Base-by-base conservation (phyloP, 1,140 invertebrate species). In the Schlechtendalia chinensis region DNA sequence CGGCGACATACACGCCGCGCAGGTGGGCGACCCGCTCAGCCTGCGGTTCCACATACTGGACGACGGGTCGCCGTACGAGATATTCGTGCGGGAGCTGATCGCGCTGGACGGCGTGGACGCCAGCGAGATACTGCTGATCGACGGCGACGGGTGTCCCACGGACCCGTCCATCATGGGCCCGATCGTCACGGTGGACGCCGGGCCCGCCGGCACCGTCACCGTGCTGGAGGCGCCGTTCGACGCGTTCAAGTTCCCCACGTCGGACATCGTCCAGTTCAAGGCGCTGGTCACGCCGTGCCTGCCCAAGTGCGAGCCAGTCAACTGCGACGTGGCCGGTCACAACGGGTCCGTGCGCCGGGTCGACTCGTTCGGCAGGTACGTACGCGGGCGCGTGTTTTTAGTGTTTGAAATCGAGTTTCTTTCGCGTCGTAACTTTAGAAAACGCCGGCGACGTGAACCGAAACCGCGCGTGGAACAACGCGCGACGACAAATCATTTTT, bases 221-320 rank as follows among this genome's bases (percentile, higher is more conserved):
- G 83, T 84, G 4, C 84, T 89, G 0, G 85, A 86, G 53, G 88
- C 88, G n/a, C 86, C 86, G 17, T 89, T 89, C 81, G 88, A 89
- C 82, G 88, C 88, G 5, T 89, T 89, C 83, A 89, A 89, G 83
- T 89, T 89, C 83, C 88, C 88, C 6, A 88, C 88, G 3, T 88
- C 87, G 5, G 87, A 89, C 53, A 85, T 88, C 10, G 88, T 89
- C 5, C 88, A 89, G 81, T 89, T 89, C 84, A 86, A 88, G 81
- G 88, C 88, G 39, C 82, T 89, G 10, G 87, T 89, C 5, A 89
- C 88, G 0, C 88, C 88, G 1, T 89, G 88, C 82, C 82, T 89
- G 5, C 87, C 88, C 2, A 84, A 83, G 17, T 89, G 88, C 82
- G 86, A 88, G 82, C 87, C 88, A 1, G 87, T 87, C 5, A 82